Percentiles rank a stretch among this genome's conserved stretches.
Conservation (phyloP, 30 jellyfish, hydroid and myxozoan genomes). For the Chrysaora quinquecirrha region DNA sequence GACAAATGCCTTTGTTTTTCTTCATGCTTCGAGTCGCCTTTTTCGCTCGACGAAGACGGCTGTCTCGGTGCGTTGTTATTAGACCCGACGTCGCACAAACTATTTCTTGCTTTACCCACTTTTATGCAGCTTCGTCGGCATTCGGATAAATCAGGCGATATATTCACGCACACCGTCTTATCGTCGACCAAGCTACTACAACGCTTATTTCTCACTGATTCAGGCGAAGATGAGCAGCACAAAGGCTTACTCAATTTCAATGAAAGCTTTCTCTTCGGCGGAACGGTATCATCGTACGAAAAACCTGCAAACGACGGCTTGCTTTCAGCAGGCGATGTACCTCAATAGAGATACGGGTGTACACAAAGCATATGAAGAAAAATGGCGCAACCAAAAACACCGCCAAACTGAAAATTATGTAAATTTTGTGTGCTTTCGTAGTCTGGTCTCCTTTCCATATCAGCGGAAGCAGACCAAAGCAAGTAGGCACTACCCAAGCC, state of each 20-base stretch:
- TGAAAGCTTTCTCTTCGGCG: too few species aligned
- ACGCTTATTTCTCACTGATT: too few species aligned
- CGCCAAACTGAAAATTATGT: conserved; percentile 45
- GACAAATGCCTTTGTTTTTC: too few species aligned
- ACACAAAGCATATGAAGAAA: conserved; percentile 76
- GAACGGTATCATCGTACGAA: too few species aligned
- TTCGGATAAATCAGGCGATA: neutral
- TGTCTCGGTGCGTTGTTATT: too few species aligned
- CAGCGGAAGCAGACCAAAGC: conserved; percentile 70
- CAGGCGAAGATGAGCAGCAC: too few species aligned
- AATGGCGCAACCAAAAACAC: conserved; percentile 77
- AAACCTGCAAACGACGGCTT: conserved; percentile 25
- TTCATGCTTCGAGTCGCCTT: too few species aligned
- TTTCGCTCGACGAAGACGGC: too few species aligned
- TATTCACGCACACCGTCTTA: neutral
- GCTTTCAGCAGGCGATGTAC: conserved; percentile 50
- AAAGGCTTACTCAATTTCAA: too few species aligned
- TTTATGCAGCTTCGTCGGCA: neutral
- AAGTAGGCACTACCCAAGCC: conserved; percentile 71
- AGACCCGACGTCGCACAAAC: too few species aligned
- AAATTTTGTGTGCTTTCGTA: conserved; percentile 21
- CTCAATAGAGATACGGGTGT: conserved; percentile 49
- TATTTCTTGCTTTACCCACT: too few species aligned
- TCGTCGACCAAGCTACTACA: neutral
- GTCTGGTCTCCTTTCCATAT: conserved; percentile 52